Evolutionary conservation across 2,113 vertebrate species (phyloP).

Genomic region (Megaceryle maxima): DNA sequence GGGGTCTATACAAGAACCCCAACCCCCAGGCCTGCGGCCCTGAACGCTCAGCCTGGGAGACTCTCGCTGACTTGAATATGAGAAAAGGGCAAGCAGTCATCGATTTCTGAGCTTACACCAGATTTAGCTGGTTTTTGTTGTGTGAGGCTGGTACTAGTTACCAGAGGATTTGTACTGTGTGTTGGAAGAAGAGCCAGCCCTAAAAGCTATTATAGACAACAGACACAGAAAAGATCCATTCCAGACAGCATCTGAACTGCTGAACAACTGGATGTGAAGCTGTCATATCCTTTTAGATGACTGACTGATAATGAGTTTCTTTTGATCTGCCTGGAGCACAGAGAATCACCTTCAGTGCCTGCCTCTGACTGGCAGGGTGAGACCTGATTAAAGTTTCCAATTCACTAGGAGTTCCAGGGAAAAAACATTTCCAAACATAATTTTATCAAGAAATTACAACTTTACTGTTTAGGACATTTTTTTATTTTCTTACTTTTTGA

Average conservation of each 20-base stretch:
- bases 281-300: slow-evolving; percentile 33
- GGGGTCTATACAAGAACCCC: background rate
- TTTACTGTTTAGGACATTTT: background rate
- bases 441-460: background rate
- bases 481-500: background rate
- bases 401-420: background rate
- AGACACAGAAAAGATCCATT: slow-evolving; percentile 47
- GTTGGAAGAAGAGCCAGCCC: slow-evolving; percentile 49
- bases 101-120: background rate
- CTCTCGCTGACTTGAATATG: background rate
- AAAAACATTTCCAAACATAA: background rate
- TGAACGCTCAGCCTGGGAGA: accelerated
- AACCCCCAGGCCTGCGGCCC: background rate
- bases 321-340: background rate
- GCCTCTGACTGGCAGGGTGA: background rate
- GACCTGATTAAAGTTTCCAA: background rate
- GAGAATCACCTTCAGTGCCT: slow-evolving; percentile 25
- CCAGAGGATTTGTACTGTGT: slow-evolving; percentile 55
- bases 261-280: slow-evolving; percentile 19
- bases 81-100: slow-evolving; percentile 15
- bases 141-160: slow-evolving; percentile 54
- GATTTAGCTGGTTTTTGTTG: slow-evolving; percentile 41
- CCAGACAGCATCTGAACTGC: slow-evolving; percentile 45
- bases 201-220: slow-evolving; percentile 48
- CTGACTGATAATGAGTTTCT: slow-evolving; percentile 16